A percentile compares a stretch with the other conserved stretches of the same genome.
phyloP scores from a whole-genome alignment of 2,888 invertebrate genomes.

The Ochropacha duplaris region DNA sequence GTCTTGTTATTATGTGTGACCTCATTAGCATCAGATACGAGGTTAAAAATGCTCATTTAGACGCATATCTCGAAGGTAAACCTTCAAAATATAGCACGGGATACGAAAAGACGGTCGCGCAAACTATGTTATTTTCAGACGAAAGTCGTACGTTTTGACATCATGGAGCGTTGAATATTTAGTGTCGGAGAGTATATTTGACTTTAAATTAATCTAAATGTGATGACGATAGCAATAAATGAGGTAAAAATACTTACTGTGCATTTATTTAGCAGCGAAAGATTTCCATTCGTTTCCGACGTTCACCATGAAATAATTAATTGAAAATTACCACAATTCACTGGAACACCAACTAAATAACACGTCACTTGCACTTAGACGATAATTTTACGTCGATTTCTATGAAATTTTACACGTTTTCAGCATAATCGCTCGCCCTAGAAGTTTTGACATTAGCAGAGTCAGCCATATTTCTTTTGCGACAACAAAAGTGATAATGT shows the following conservation, averaged over 20 bases:
- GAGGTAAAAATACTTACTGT: conserved; percentile 61
- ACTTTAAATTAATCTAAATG: no score
- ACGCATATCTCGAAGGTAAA: neutral
- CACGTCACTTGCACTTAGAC: conserved; percentile 52
- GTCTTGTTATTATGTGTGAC: neutral
- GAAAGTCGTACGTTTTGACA: neutral
- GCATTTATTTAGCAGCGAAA: conserved; percentile 62
- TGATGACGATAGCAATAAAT: conserved; percentile 19
- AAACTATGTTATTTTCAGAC: neutral
- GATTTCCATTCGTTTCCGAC: conserved; percentile 37
- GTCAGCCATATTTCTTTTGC: conserved; percentile 74
- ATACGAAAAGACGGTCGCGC: neutral
- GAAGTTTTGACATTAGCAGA: conserved; percentile 71
- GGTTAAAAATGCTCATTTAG: neutral
- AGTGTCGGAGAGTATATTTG: neutral
- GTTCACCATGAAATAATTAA: conserved; percentile 45
- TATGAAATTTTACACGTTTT: conserved; percentile 63
- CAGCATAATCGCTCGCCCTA: conserved; percentile 54
- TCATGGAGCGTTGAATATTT: neutral
- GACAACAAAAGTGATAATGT: conserved; percentile 64
- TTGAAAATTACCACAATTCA: conserved; percentile 33
- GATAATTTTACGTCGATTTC: conserved; percentile 38
- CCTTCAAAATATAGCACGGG: neutral
- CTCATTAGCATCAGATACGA: neutral
- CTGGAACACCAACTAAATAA: conserved; percentile 35